Evolutionary conservation across 92 coral and sea anemone genomes (phyloP), one percentile per base, ranked within the genome.

Genomic region (Zoanthus sansibaricus): DNA sequence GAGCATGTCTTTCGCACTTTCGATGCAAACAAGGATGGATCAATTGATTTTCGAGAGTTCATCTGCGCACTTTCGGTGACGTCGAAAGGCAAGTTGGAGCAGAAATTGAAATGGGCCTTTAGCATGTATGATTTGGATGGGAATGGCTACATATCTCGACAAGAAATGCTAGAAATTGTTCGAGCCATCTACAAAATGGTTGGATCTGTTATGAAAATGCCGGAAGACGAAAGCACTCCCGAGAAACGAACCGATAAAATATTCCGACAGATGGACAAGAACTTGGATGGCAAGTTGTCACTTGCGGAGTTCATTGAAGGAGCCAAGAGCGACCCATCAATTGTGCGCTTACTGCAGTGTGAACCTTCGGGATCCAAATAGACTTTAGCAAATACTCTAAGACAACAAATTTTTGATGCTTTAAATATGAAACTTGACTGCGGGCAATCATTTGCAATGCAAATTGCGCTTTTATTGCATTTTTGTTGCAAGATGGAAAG

Each of bases 11-110:
- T 96, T 75, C 98, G 98, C 72, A 96, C 98, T 18, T 96, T 96
- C 83, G 98, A 96, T 83, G 79, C 64, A 13, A 96, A 96, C 87
- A 88, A 86, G 76, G 98, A 96, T 70, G 94, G 47, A 30, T 89
- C 98, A 47, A 96, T 96, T 71, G 99, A 96, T 73, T 96, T 96
- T 93, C 99, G 99, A 61, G 99, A 96, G 84, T 96, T 96, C 84
- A 96, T 96, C 86, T 96, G 99, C 86, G 99, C 99, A 5, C 89
- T 96, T 62, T 96, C 99, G 46, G 99, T 96, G 88, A 96, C 99
- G n/a, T 96, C 99, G 54, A 98, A 98, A 14, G 99, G 99, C 6
- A 93, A 92, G 48, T 82, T 96, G 55, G 99, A 96, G 86, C 95
- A 96, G 94, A 96, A 96, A 87, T 90, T 96, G 47, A 96, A 93